A percentile compares a stretch with the other conserved stretches of the same genome.
phyloP scores from a whole-genome alignment of 2,888 invertebrate species.

The Aspidapion aeneum region DNA sequence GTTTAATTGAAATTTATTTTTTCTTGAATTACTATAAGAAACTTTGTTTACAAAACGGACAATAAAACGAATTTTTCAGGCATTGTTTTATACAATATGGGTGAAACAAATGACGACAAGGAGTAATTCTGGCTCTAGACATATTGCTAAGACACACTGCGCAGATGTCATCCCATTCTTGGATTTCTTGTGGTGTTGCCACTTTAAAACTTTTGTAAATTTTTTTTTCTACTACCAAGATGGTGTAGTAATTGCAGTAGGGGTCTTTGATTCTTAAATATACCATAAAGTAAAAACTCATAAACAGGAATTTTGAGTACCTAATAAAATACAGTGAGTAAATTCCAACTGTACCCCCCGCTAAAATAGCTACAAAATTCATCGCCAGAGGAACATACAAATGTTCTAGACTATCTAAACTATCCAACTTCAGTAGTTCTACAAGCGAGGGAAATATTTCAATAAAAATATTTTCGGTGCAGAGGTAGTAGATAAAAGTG shows the following conservation, averaged over 20 bases:
- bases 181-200: conserved; percentile 64
- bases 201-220: conserved; percentile 44
- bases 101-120: conserved; percentile 77
- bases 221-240: conserved; percentile 37
- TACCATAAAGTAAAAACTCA: conserved; percentile 41
- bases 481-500: conserved; percentile 65
- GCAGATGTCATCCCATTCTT: conserved; percentile 70
- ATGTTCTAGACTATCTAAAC: conserved; percentile 66
- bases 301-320: conserved; percentile 33
- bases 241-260: conserved; percentile 40
- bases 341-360: conserved; percentile 27
- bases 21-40: too few relatives aligned
- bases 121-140: conserved; percentile 69
- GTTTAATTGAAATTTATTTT: too few relatives aligned
- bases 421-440: conserved; percentile 56
- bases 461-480: conserved; percentile 66
- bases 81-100: conserved; percentile 71
- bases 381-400: conserved; percentile 65
- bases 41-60: conserved; percentile 67
- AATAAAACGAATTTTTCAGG: conserved; percentile 63
- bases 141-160: conserved; percentile 71
- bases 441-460: conserved; percentile 59
- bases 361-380: conserved; percentile 52
- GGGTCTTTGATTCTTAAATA: conserved; percentile 43
- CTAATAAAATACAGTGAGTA: conserved; percentile 26